Evolutionary conservation across 2,113 vertebrate genomes (phyloP).

Genomic region (Emberiza fucata): DNA sequence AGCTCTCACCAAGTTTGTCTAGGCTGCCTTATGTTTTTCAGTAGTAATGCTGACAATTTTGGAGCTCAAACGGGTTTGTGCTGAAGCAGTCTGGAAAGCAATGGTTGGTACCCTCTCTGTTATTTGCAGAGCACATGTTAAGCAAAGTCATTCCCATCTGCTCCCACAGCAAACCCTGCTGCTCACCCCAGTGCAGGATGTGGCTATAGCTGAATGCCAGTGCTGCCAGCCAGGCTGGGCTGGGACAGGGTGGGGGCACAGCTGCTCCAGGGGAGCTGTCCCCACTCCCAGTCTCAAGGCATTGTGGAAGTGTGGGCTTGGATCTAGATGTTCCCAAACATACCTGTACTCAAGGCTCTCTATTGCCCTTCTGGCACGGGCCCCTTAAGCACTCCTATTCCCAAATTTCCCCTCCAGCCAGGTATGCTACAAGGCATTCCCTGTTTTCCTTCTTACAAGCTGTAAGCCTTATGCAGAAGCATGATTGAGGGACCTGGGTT

Average conservation of each 20-base stretch:
- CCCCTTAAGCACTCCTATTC: neutral
- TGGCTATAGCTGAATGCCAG: neutral
- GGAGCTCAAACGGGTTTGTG: neutral
- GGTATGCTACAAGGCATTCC: neutral
- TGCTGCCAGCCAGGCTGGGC: neutral
- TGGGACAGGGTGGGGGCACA: rapidly evolving
- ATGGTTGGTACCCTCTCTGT: neutral
- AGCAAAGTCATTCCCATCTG: neutral
- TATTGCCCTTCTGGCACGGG: neutral
- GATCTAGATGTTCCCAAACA: neutral
- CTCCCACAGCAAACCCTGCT: neutral
- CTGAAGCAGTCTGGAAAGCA: neutral
- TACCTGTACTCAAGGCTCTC: neutral
- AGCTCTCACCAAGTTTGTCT: neutral
- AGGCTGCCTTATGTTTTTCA: neutral
- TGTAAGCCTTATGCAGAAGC: neutral
- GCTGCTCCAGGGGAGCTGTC: neutral
- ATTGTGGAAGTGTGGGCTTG: neutral
- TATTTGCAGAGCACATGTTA: neutral
- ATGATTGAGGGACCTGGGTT: neutral
- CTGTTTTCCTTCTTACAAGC: neutral
- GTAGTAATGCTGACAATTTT: neutral
- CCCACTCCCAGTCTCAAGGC: neutral
- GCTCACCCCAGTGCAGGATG: neutral
- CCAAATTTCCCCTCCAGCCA: neutral